Percentiles rank a stretch among this genome's conserved stretches.
These are phyloP conservation scores for Andinoacara biseriatus DNA, from an alignment of 2,113 vertebrate species.

Conservation along the genomic window DNA sequence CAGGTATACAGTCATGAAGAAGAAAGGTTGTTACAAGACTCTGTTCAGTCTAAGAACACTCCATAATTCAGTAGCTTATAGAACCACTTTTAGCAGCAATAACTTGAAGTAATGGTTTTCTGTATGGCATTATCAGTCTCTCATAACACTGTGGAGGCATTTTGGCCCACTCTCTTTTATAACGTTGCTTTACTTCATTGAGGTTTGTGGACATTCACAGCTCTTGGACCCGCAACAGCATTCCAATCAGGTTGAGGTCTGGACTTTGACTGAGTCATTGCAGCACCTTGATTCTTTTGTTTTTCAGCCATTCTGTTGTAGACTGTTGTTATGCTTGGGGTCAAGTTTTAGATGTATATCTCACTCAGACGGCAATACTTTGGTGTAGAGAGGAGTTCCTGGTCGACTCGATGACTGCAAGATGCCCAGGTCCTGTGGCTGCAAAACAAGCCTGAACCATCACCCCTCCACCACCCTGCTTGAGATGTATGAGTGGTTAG, in stretches of 20 bases:
- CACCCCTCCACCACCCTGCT: neutral
- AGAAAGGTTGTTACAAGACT: neutral
- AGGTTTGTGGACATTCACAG: neutral
- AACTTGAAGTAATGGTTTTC: neutral
- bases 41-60: neutral
- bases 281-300: neutral
- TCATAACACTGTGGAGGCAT: neutral
- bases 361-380: neutral
- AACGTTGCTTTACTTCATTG: neutral
- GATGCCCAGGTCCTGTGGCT: neutral
- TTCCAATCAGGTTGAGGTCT: neutral
- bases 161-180: neutral
- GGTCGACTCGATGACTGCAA: neutral
- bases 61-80: neutral
- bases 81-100: neutral
- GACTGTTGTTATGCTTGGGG: neutral
- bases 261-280: neutral
- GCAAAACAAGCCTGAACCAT: neutral
- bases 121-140: neutral
- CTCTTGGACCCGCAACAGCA: neutral
- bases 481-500: neutral
- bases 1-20: neutral
- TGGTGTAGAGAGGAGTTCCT: too few relatives aligned
- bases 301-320: too few relatives aligned
- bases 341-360: rapidly evolving